Percentiles rank a stretch among this genome's conserved stretches.
phyloP scores from a whole-genome alignment of 2,113 vertebrate species.

The Zosterops borbonicus region DNA sequence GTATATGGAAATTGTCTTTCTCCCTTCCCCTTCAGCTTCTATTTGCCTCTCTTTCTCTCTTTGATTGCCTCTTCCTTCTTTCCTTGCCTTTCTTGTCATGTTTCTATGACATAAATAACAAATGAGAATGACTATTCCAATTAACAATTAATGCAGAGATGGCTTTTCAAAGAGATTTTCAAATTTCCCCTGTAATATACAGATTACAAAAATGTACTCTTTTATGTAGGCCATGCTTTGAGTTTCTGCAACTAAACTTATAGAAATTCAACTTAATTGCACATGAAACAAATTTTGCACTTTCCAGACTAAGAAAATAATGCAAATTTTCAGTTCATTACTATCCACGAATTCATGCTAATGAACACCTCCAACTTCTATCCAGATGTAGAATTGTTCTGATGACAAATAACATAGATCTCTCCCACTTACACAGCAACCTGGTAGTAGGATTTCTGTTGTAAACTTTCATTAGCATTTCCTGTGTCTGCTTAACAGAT shows the following conservation, averaged over 20 bases:
- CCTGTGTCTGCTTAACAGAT: not conserved
- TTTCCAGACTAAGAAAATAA: not conserved
- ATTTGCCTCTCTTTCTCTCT: not conserved
- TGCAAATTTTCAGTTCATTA: not conserved
- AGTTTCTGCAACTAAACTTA: not conserved
- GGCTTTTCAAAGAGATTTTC: not conserved
- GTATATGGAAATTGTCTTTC: not conserved
- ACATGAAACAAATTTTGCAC: not conserved
- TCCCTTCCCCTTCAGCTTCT: not conserved
- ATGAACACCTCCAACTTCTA: not conserved
- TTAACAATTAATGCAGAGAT: not conserved
- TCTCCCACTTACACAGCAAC: not conserved
- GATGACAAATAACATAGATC: not conserved
- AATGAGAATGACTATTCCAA: not conserved
- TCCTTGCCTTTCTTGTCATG: not conserved
- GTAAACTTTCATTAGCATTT: slow-evolving; percentile 10
- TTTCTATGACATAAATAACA: slow-evolving; percentile 32
- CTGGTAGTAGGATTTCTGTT: not conserved
- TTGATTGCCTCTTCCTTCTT: no score
- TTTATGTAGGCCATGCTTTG: not conserved
- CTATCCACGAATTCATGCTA: not conserved
- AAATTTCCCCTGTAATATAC: slow-evolving; percentile 2
- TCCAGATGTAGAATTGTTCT: not conserved
- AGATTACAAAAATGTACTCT: slow-evolving; percentile 26
- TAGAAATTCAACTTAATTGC: not conserved